Conservation (phyloP, 2,797 vertebrate species). For the Argyrosomus regius region DNA sequence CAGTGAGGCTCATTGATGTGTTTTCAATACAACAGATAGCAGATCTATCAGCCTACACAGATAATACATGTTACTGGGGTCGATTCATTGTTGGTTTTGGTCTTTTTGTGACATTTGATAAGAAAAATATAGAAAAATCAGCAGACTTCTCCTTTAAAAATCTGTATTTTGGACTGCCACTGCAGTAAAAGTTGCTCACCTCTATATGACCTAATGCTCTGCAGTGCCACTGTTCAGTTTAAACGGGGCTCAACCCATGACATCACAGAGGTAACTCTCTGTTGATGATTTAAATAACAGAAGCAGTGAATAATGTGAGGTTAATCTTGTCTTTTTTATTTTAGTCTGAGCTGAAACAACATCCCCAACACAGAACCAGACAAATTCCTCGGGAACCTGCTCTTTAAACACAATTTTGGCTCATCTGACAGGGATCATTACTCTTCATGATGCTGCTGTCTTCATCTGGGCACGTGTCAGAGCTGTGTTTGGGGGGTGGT, state of each 20-base stretch:
- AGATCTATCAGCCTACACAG: not conserved
- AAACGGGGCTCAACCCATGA: slow-evolving; percentile 9
- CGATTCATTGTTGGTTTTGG: not conserved
- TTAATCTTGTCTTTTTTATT: slow-evolving; percentile 11
- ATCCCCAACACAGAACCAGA: slow-evolving; percentile 35
- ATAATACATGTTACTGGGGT: not conserved
- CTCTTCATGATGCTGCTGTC: slow-evolving; percentile 68
- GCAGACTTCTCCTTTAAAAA: not conserved
- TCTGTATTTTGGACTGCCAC: slow-evolving; percentile 15
- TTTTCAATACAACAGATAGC: not conserved
- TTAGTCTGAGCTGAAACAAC: slow-evolving; percentile 5
- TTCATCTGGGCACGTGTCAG: slow-evolving; percentile 59
- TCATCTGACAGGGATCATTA: slow-evolving; percentile 53
- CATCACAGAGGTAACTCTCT: slow-evolving; percentile 5
- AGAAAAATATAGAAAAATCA: not conserved
- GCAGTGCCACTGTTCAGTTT: slow-evolving; percentile 46
- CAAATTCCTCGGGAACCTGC: slow-evolving; percentile 52
- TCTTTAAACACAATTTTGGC: slow-evolving; percentile 45
- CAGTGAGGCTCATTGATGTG: not conserved
- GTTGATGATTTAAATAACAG: not conserved
- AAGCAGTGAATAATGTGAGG: not conserved
- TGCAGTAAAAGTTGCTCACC: slow-evolving; percentile 70
- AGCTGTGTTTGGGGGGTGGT: slow-evolving; percentile 27
- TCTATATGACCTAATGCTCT: slow-evolving; percentile 63
- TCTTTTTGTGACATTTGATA: not conserved